These are phyloP conservation scores for Prostheceraeus crozeri DNA, from an alignment of 2,888 invertebrate genomes.

Conservation along the genomic window DNA sequence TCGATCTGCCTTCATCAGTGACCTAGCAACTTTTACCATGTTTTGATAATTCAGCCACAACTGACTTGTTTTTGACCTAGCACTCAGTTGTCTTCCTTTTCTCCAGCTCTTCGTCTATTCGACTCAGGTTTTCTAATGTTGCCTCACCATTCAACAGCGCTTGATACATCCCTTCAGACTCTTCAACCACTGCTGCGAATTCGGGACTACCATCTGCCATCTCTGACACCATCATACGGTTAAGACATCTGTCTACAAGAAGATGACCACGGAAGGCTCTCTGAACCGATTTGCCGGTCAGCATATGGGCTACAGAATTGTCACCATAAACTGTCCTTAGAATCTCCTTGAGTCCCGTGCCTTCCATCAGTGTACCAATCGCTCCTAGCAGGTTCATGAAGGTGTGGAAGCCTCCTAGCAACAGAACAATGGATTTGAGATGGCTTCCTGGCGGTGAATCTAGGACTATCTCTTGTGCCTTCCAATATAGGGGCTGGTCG, in stretches of 20 bases:
- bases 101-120: conserved; percentile 1
- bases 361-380: conserved; percentile 19
- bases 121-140: conserved; percentile 22
- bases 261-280: conserved; percentile 19
- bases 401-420: conserved; percentile 19
- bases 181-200: conserved; percentile 18
- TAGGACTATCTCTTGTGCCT: conserved; percentile 23
- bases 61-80: conserved; percentile 34
- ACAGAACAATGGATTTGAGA: conserved; percentile 11
- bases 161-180: conserved; percentile 33
- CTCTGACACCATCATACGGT: conserved; percentile 31
- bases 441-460: conserved; percentile 8
- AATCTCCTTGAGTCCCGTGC: conserved; percentile 16
- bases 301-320: conserved; percentile 10
- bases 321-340: conserved; percentile 7
- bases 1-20: conserved; percentile 38
- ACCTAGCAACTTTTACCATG: conserved; percentile 37
- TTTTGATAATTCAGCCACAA: conserved; percentile 37
- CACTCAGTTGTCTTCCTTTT: conserved; percentile 31
- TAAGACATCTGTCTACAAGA: conserved; percentile 3
- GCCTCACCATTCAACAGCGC: conserved; percentile 19
- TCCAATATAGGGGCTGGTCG: conserved; percentile 35
- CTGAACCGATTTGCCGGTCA: conserved; percentile 2
- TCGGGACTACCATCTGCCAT: conserved; percentile 28
- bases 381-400: conserved; percentile 18